Evolutionary conservation across 2,113 vertebrate species (phyloP).

Genomic region (Leuciscus idus): DNA sequence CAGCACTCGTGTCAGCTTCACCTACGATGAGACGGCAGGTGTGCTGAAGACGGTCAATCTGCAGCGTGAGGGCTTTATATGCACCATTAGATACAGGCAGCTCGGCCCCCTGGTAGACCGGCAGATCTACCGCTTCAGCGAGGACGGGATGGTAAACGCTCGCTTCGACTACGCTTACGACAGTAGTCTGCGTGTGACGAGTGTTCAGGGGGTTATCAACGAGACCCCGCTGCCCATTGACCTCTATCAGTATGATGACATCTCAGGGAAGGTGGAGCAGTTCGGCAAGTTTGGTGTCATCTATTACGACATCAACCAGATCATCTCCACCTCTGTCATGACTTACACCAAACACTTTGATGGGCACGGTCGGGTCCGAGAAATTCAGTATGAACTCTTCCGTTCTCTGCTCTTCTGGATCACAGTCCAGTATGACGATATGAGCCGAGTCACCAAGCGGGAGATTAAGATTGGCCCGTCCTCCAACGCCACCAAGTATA

Average conservation of each 20-base stretch:
- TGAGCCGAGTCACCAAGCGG: slow-evolving; percentile 89
- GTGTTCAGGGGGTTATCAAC: slow-evolving; percentile 98
- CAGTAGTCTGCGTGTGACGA: slow-evolving; percentile 94
- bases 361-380: slow-evolving; percentile 92
- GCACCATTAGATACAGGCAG: slow-evolving; percentile 96
- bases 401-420: slow-evolving; percentile 98
- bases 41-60: slow-evolving; percentile 97
- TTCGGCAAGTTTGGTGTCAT: slow-evolving; percentile 99
- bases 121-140: slow-evolving; percentile 98
- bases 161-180: slow-evolving; percentile 99
- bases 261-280: slow-evolving; percentile 98
- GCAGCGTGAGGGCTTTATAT: slow-evolving; percentile 96
- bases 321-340: slow-evolving; percentile 98
- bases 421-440: slow-evolving; percentile 95
- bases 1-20: slow-evolving; percentile 95
- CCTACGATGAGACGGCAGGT: slow-evolving; percentile 93
- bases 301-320: slow-evolving; percentile 98
- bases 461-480: slow-evolving; percentile 98
- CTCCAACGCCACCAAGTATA: slow-evolving; percentile 96
- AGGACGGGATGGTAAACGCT: slow-evolving; percentile 97
- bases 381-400: slow-evolving; percentile 98
- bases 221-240: slow-evolving; percentile 96
- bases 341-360: slow-evolving; percentile 99
- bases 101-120: slow-evolving; percentile 94
- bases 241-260: slow-evolving; percentile 97